A percentile compares a stretch with the other conserved stretches of the same genome.
Conservation (phyloP, 1,140 invertebrate species). For the Harlomillsia oculata region DNA sequence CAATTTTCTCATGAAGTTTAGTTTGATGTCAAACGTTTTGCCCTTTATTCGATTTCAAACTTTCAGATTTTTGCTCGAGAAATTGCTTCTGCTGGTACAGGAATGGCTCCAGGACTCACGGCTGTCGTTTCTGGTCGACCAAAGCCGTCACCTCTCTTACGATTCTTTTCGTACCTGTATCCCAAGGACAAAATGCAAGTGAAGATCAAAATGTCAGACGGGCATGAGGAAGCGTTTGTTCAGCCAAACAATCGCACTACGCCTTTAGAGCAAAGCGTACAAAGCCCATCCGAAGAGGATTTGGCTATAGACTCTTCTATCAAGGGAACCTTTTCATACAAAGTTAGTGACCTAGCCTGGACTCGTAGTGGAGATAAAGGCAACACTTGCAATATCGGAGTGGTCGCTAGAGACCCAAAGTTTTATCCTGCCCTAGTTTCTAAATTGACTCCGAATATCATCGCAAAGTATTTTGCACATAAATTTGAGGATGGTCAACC, state of each 20-base stretch:
- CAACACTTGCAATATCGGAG: conserved; percentile 46
- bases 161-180: conserved; percentile 45
- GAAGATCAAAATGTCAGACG: conserved; percentile 27
- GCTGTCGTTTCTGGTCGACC: conserved; percentile 46
- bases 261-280: background rate
- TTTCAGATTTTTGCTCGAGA: conserved; percentile 44
- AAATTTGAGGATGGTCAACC: conserved; percentile 37
- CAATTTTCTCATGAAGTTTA: background rate
- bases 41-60: background rate
- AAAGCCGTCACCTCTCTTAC: conserved; percentile 44
- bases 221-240: conserved; percentile 17
- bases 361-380: conserved; percentile 50
- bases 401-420: conserved; percentile 43
- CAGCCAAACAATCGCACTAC: background rate
- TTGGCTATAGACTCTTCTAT: conserved; percentile 13
- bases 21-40: too few relatives aligned
- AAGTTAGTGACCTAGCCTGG: conserved; percentile 44
- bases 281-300: background rate
- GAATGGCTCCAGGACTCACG: conserved; percentile 48
- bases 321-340: conserved; percentile 39
- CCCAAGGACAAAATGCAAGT: conserved; percentile 42
- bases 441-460: conserved; percentile 40
- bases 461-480: conserved; percentile 44
- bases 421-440: conserved; percentile 41
- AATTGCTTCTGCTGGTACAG: conserved; percentile 49